Evolutionary conservation across 2,888 invertebrate species (phyloP).

Genomic region (Cheilosia variabilis): DNA sequence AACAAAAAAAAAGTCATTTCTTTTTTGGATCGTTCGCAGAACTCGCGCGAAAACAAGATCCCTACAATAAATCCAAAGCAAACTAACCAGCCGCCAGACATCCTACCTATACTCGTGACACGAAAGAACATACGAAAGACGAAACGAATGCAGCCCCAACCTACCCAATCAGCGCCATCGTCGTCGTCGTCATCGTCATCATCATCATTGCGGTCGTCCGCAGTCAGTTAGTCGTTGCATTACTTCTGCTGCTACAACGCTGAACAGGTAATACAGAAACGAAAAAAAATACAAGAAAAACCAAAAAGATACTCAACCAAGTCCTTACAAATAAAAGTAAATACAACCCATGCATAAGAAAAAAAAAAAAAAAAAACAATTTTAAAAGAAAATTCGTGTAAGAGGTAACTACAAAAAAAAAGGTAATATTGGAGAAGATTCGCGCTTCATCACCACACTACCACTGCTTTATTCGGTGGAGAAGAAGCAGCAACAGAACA

Average conservation of each 20-base stretch:
- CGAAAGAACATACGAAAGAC: conserved; percentile 32
- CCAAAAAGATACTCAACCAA: conserved; percentile 19
- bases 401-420: conserved; percentile 34
- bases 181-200: conserved; percentile 12
- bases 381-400: conserved; percentile 39
- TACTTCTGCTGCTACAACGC: conserved; percentile 53
- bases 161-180: conserved; percentile 63
- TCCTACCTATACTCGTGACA: conserved; percentile 64
- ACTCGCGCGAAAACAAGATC: conserved; percentile 66
- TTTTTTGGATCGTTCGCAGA: conserved; percentile 44
- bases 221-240: conserved; percentile 54
- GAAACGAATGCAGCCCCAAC: conserved; percentile 43
- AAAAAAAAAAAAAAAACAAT: conserved; percentile 13
- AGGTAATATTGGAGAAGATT: conserved; percentile 50
- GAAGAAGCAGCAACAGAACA: conserved; percentile 49
- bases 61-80: conserved; percentile 64
- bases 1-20: conserved; percentile 20
- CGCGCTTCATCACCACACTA: conserved; percentile 67
- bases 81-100: conserved; percentile 67
- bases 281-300: conserved; percentile 12
- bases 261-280: conserved; percentile 64
- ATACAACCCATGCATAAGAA: conserved; percentile 23
- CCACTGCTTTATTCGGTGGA: conserved; percentile 51
- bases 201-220: conserved; percentile 54
- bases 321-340: conserved; percentile 55